Conservation (phyloP, 2,888 invertebrate genomes). For the Hanleya hanleyi region DNA sequence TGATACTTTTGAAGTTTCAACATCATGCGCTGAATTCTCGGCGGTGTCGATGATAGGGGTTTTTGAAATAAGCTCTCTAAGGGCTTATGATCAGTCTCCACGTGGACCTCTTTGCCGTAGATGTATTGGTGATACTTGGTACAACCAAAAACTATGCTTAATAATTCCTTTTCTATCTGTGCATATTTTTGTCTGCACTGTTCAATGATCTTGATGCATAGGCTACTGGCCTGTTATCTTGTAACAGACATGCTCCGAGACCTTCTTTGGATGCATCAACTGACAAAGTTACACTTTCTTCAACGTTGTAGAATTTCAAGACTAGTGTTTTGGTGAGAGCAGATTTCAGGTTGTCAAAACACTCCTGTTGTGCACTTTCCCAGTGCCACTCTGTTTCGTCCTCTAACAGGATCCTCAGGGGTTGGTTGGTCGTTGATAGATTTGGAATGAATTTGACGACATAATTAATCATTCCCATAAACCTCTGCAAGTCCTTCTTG, state of each 20-base stretch:
- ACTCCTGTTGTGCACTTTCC: not conserved
- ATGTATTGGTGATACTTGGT: slow-evolving; percentile 7
- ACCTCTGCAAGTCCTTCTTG: slow-evolving; percentile 6
- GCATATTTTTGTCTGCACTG: slow-evolving; percentile 4
- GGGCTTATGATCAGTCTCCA: slow-evolving; percentile 20
- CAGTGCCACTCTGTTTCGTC: not conserved
- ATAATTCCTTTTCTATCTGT: slow-evolving; percentile 6
- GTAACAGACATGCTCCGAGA: not conserved
- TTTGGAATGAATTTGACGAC: not conserved
- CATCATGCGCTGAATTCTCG: slow-evolving; percentile 4
- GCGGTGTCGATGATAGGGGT: slow-evolving; percentile 3
- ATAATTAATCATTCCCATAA: not conserved
- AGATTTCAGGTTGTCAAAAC: not conserved
- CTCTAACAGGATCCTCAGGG: not conserved
- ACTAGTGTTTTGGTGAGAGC: not conserved
- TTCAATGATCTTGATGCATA: slow-evolving; percentile 8
- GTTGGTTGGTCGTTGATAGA: not conserved
- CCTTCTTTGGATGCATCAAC: not conserved
- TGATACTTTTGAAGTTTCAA: slow-evolving; percentile 9
- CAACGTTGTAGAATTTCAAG: not conserved
- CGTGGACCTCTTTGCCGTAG: not conserved
- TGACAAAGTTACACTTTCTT: not conserved
- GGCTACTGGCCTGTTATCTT: not conserved
- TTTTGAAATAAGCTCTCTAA: slow-evolving; percentile 4
- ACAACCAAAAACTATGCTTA: slow-evolving; percentile 8